Evolutionary conservation across 2,888 invertebrate genomes (phyloP).

Genomic region (Parnassius smintheus): DNA sequence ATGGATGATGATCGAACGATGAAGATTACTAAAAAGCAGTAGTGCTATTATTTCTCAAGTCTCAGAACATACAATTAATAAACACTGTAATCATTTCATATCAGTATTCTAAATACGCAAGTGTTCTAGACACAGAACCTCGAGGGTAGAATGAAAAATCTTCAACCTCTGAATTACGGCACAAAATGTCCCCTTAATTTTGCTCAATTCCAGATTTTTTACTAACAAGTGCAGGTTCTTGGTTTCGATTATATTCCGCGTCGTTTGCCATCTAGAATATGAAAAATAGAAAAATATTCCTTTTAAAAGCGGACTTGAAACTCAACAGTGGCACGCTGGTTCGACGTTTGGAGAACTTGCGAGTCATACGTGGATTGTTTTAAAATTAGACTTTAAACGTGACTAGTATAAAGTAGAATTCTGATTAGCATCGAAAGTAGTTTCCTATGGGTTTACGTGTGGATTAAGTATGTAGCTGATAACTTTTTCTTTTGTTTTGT

Average conservation of each 20-base stretch:
- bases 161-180: constrained; percentile 19
- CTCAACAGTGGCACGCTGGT: constrained; percentile 37
- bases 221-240: constrained; percentile 28
- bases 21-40: constrained; percentile 2
- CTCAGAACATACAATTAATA: constrained; percentile 22
- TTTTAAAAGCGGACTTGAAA: constrained; percentile 40
- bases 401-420: constrained; percentile 43
- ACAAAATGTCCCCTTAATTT: constrained; percentile 31
- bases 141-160: constrained; percentile 21
- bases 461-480: constrained; percentile 42
- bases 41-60: constrained; percentile 20
- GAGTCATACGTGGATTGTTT: constrained; percentile 32
- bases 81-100: constrained; percentile 23
- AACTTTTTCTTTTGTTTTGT: too few relatives aligned
- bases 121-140: constrained; percentile 21
- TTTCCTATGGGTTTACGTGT: constrained; percentile 45
- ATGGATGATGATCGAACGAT: too few relatives aligned
- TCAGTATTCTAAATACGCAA: constrained; percentile 20
- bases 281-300: constrained; percentile 35
- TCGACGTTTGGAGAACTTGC: constrained; percentile 44
- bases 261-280: constrained; percentile 33
- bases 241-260: constrained; percentile 27
- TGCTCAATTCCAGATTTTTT: constrained; percentile 20
- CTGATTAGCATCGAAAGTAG: constrained; percentile 40
- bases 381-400: constrained; percentile 41